A percentile compares a stretch with the other conserved stretches of the same genome.
phyloP scores from a whole-genome alignment of 2,888 invertebrate species.

The Allygus modestus region DNA sequence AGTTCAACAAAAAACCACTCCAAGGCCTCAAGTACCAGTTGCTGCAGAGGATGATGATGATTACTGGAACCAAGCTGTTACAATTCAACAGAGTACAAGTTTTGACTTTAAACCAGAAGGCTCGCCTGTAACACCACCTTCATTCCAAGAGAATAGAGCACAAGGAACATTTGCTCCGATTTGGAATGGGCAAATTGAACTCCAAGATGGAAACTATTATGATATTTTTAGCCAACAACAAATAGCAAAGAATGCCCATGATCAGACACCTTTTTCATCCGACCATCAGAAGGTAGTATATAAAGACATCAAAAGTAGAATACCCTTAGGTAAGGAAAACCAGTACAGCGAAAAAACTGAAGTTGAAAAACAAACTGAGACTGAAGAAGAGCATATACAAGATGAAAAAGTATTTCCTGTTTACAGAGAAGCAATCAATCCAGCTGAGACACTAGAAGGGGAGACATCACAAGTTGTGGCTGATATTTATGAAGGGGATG shows the following conservation, averaged over 20 bases:
- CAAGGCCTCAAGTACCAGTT: slow-evolving; percentile 24
- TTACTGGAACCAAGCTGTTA: slow-evolving; percentile 69
- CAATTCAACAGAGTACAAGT: slow-evolving; percentile 70
- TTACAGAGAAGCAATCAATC: slow-evolving; percentile 28
- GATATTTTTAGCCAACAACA: slow-evolving; percentile 52
- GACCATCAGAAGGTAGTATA: slow-evolving; percentile 67
- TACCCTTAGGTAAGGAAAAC: slow-evolving; percentile 66
- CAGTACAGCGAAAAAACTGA: slow-evolving; percentile 64
- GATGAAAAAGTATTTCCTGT: slow-evolving; percentile 31
- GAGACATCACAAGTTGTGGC: slow-evolving; percentile 8
- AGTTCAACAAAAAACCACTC: slow-evolving; percentile 29
- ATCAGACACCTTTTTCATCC: slow-evolving; percentile 69
- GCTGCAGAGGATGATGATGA: slow-evolving; percentile 69
- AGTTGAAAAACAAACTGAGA: neutral
- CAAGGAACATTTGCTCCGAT: slow-evolving; percentile 55
- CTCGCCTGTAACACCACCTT: slow-evolving; percentile 61
- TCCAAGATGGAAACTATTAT: slow-evolving; percentile 60
- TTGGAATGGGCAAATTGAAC: slow-evolving; percentile 58
- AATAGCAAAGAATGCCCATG: slow-evolving; percentile 49
- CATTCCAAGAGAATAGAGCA: slow-evolving; percentile 41
- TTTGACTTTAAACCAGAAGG: slow-evolving; percentile 68
- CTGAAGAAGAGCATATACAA: neutral
- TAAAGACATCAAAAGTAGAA: slow-evolving; percentile 63
- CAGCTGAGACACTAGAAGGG: slow-evolving; percentile 14
- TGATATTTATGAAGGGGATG: slow-evolving; percentile 29